Percentiles rank a stretch among this genome's conserved stretches.
These are phyloP conservation scores for Hydrotaea cyrtoneurina DNA, from an alignment of 2,888 invertebrate genomes.

Conservation along the genomic window DNA sequence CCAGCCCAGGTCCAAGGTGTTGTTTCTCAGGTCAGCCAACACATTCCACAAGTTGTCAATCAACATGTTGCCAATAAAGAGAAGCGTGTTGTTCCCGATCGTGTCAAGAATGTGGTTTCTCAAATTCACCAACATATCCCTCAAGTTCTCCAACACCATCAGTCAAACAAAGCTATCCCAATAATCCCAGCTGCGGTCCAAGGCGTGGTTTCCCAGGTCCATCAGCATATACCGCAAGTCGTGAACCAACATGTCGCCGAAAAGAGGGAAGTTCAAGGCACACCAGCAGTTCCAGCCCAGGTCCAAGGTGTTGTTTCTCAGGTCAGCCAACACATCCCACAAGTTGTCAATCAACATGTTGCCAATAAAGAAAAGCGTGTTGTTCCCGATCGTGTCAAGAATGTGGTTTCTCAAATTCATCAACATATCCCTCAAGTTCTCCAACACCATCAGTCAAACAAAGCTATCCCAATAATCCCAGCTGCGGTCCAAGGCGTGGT, in stretches of 20 bases:
- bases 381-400: constrained; percentile 7
- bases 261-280: background rate
- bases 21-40: constrained; percentile 62
- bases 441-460: constrained; percentile 2
- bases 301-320: constrained; percentile 29
- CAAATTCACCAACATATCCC: constrained; percentile 50
- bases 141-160: constrained; percentile 41
- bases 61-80: background rate
- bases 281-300: background rate
- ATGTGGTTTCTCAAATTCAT: constrained; percentile 36
- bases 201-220: no score
- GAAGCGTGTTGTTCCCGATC: background rate
- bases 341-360: constrained; percentile 29
- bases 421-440: constrained; percentile 41
- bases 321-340: constrained; percentile 5
- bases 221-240: no score
- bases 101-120: constrained; percentile 26
- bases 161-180: background rate
- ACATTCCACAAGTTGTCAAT: constrained; percentile 28
- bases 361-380: background rate
- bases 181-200: constrained; percentile 35
- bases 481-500: background rate
- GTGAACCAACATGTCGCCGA: no score
- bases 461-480: constrained; percentile 40
- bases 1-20: constrained; percentile 56